Percentiles rank a stretch among this genome's conserved stretches.
Evolutionary conservation across 2,113 vertebrate species (phyloP).

Genomic region (Phaethornis superciliosus): DNA sequence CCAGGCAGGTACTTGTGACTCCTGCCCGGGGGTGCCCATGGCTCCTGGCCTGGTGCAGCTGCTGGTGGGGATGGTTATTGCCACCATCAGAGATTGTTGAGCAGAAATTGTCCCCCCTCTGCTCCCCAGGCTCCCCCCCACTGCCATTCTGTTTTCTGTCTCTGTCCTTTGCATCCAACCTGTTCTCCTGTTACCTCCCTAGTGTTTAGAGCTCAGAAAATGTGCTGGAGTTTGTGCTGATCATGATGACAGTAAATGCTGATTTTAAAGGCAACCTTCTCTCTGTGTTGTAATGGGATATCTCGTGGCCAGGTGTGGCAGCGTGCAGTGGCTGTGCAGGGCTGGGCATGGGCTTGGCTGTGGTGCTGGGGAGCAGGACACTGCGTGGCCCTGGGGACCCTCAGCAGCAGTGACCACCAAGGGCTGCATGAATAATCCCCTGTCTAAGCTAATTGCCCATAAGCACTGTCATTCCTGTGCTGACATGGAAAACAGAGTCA

Average conservation of each 20-base stretch:
- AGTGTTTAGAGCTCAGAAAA: not conserved
- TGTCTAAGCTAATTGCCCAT: no score
- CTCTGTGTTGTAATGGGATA: not conserved
- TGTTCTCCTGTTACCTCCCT: not conserved
- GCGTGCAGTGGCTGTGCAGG: fast-evolving
- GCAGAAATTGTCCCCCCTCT: not conserved
- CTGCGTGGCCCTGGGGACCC: fast-evolving
- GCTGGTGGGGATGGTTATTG: fast-evolving
- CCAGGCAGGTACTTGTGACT: not conserved
- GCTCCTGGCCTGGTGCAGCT: not conserved
- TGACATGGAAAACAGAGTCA: not conserved
- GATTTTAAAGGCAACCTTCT: not conserved
- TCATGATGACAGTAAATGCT: conserved; percentile 29
- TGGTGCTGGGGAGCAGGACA: fast-evolving
- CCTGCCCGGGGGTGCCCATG: fast-evolving
- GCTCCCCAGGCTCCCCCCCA: not conserved
- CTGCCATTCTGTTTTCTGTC: not conserved
- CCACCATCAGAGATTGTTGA: not conserved
- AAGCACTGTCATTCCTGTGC: fast-evolving
- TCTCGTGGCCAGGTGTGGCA: fast-evolving
- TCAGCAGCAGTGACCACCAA: not conserved
- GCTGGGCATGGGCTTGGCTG: not conserved
- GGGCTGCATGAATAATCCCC: fast-evolving
- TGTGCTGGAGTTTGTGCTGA: not conserved
- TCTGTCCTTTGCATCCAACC: not conserved